Conservation (phyloP, 2,113 vertebrate genomes). For the Strix aluco region DNA sequence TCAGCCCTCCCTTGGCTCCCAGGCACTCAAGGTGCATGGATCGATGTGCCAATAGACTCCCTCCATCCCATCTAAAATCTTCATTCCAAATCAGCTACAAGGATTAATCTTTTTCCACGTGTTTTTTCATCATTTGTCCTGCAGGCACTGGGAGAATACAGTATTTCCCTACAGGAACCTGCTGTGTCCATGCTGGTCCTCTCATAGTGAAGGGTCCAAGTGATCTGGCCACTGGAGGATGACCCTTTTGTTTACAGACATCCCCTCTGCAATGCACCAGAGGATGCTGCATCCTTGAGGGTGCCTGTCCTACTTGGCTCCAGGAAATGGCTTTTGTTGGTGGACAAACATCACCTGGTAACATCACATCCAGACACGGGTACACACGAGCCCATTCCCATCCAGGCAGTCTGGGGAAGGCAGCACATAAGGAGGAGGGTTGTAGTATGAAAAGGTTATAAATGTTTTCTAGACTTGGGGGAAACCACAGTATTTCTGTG, state of each 20-base stretch:
- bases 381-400: rapidly evolving
- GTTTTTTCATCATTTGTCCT: background rate
- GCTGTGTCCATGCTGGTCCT: background rate
- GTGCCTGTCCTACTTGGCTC: background rate
- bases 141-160: background rate
- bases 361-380: background rate
- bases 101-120: background rate
- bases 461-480: background rate
- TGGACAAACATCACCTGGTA: background rate
- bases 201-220: background rate
- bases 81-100: background rate
- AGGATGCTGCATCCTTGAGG: background rate
- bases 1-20: background rate
- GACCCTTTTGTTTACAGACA: background rate
- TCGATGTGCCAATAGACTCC: rapidly evolving
- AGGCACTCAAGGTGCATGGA: rapidly evolving
- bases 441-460: background rate
- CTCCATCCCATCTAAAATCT: background rate
- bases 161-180: background rate
- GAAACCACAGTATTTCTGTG: background rate
- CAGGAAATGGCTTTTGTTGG: background rate
- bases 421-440: rapidly evolving
- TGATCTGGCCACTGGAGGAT: background rate
- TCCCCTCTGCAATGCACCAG: background rate
- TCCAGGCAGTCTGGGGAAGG: background rate